A percentile compares a stretch with the other conserved stretches of the same genome.
Evolutionary conservation across 2,888 invertebrate genomes (phyloP).

Genomic region (Slavum lentiscoides): DNA sequence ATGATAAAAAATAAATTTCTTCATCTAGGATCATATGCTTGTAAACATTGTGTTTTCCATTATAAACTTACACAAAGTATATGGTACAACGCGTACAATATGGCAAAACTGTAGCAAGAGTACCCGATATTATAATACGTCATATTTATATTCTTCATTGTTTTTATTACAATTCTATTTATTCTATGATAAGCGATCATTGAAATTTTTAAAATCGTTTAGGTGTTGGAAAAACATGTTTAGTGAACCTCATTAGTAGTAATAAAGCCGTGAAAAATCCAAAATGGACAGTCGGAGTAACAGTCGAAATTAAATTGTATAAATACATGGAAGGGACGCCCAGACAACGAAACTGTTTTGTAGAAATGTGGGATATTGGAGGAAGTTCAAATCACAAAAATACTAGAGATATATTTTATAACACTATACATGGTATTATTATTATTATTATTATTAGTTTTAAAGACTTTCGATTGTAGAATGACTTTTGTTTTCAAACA

Average conservation of each 20-base stretch:
- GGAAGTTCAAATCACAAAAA: slow-evolving; percentile 92
- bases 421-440: slow-evolving; percentile 80
- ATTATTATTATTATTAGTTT: neutral
- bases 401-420: slow-evolving; percentile 91
- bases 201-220: slow-evolving; percentile 57
- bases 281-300: slow-evolving; percentile 95
- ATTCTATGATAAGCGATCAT: neutral
- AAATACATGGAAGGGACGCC: slow-evolving; percentile 93
- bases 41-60: too few species aligned
- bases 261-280: slow-evolving; percentile 83
- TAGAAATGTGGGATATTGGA: slow-evolving; percentile 97
- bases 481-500: slow-evolving; percentile 59
- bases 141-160: too few species aligned
- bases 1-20: too few species aligned
- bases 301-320: slow-evolving; percentile 92
- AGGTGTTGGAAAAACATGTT: slow-evolving; percentile 96
- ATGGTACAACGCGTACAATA: too few species aligned
- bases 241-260: slow-evolving; percentile 88
- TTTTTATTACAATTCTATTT: too few species aligned
- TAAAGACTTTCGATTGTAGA: neutral
- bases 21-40: too few species aligned
- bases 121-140: too few species aligned
- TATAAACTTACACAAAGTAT: too few species aligned
- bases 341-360: slow-evolving; percentile 84
- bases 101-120: too few species aligned